Evolutionary conservation across 2,113 vertebrate species (phyloP).

Genomic region (Zosterops japonicus): DNA sequence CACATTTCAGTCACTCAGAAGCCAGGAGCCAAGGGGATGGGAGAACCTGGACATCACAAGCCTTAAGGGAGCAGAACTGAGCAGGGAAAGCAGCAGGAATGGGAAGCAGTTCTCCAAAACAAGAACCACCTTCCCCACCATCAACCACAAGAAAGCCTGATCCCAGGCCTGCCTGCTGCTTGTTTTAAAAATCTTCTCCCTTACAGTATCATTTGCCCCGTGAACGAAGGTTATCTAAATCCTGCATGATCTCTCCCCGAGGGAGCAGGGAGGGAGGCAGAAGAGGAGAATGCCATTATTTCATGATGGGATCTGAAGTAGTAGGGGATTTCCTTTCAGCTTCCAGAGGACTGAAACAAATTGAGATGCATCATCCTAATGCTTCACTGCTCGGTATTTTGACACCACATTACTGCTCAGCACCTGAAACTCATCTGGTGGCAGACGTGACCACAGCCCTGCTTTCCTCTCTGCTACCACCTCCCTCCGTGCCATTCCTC

Average conservation of each 20-base stretch:
- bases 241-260: neutral
- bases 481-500: neutral
- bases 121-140: neutral
- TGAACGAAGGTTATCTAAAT: neutral
- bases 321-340: neutral
- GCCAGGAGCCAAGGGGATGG: neutral
- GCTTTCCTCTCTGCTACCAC: neutral
- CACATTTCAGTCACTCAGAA: neutral
- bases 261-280: neutral
- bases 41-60: neutral
- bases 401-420: neutral
- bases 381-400: neutral
- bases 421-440: neutral
- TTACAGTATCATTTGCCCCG: neutral
- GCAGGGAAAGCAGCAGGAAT: neutral
- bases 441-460: neutral
- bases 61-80: neutral
- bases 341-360: neutral
- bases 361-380: neutral
- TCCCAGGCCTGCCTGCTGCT: neutral
- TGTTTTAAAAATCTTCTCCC: neutral
- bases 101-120: neutral
- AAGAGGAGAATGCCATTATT: neutral
- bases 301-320: neutral
- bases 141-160: neutral